Base-by-base conservation (phyloP, 2,113 vertebrate species). In the Pseudopipra pipra region DNA sequence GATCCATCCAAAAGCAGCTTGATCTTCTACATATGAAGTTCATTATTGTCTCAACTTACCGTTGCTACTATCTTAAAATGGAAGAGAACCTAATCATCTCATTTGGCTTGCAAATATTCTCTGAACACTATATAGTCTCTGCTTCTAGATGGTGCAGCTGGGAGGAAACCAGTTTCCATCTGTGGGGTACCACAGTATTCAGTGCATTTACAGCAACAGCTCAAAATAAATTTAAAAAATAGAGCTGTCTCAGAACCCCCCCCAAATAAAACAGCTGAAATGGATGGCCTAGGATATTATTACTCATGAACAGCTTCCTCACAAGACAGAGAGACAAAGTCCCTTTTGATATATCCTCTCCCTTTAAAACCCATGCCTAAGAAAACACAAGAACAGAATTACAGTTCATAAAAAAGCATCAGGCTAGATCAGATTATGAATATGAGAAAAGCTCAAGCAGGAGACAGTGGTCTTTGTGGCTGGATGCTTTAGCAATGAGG, bases 141-240 rank as follows among this genome's bases (percentile, higher is more conserved):
- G 63, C 75, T 93, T 76, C 90, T 90, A 82, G 71, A 80, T 66
- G 63, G 41, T 65, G 61, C 89, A 95, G 89, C 89, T 90, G 81
- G 70, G 78, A 91, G 35, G 44, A 56, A 89, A 89, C 44, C 61
- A 67, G 87, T 47, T 81, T 85, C 90, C 87, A 86, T 70, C 86
- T 72, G 87, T 49, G 51, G 87, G 39, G 55, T 72, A 56, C 67
- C 76, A 46, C n/a, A 79, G 62, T 19, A 83, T 58, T 83, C 46
- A 82, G 79, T 55, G 86, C 72, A 80, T 73, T 83, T 59, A 78
- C 54, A 93, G 66, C 47, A 92, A 43, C 55, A 75, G 67, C 49
- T 82, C 5, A 0, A 82, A 52, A 44, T 47, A 47, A 71, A 84
- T 93, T 85, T 41, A 82, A 93, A 66, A 78, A 79, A 85, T n/a